Conservation (phyloP, 2,888 invertebrate species). For the Dicyrtomina minuta region DNA sequence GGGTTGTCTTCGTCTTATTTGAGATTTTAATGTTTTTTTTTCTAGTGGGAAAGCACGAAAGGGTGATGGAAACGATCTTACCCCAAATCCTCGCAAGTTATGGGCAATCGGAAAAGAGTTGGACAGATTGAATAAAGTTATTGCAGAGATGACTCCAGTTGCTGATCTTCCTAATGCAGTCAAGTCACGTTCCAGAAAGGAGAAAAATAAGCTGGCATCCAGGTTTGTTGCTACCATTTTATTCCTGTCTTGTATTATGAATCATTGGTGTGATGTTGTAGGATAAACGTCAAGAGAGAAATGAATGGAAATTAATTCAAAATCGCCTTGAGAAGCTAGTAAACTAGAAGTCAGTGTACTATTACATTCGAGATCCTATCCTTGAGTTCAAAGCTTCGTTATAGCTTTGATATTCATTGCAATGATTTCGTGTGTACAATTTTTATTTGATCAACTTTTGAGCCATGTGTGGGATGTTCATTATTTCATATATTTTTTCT, state of each 20-base stretch:
- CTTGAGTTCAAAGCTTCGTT: no score
- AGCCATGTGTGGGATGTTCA: background rate
- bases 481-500: conserved; percentile 8
- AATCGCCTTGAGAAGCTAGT: background rate
- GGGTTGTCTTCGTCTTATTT: background rate
- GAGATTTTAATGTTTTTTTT: conserved; percentile 29
- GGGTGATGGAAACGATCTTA: conserved; percentile 96
- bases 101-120: conserved; percentile 88
- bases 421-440: background rate
- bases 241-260: background rate
- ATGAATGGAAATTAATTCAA: background rate
- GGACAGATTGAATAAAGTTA: conserved; percentile 83
- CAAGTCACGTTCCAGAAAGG: conserved; percentile 89
- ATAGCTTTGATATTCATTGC: background rate
- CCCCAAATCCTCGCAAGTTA: conserved; percentile 90
- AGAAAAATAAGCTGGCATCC: conserved; percentile 96
- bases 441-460: background rate
- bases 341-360: conserved; percentile 9
- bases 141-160: conserved; percentile 94
- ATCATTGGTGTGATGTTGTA: background rate
- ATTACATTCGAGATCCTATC: no score
- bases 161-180: conserved; percentile 88
- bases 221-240: conserved; percentile 57
- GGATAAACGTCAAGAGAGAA: background rate
- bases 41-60: conserved; percentile 84